Evolutionary conservation across 2,888 invertebrate species (phyloP), one percentile per base, ranked within the genome.

Genomic region (Phrixothrix hirtus): DNA sequence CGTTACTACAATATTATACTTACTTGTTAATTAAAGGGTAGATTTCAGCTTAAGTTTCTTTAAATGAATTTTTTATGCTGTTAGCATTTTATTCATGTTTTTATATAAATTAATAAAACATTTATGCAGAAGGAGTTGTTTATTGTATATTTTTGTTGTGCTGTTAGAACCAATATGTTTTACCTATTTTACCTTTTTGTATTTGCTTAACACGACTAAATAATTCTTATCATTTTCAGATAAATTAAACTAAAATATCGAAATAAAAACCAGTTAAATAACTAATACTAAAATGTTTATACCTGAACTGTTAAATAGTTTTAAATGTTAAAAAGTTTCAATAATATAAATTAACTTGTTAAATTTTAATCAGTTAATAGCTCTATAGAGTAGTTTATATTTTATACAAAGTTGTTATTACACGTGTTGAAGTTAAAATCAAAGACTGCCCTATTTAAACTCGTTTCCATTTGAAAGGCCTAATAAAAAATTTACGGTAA

Each of bases 41-140:
- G 44, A 50, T 55, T 55, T 38, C 16, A 42, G 55, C 55, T 55
- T 55, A 9, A 29, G n/a, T 55, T 55, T 47, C 17, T 38, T 67
- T 69, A 55, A 64, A 69, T 65, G 65, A 59, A 61, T 70, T 71
- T 66, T 67, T 66, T 64, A 61, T 59, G 65, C 67, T 57, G 55
- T 68, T 70, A 67, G 68, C 68, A 57, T 57, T 67, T 59, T 44
- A 43, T 55, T 57, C 53, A 38, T 50, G 48, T 59, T 59, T 27
- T 48, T 34, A 44, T 41, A 58, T 60, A 60, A 48, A 60, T 54
- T 58, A 68, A 67, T 67, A 69, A 70, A 70, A 60, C 57, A 58
- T 64, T 50, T 7, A 21, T 44, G 46, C 49, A 64, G 51, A 48
- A 64, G 53, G 49, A 55, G 61, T 58, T 57, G 63, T 62, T 64